These are phyloP conservation scores for Sinosuthora webbiana DNA, from an alignment of 2,113 vertebrate species.

Conservation along the genomic window DNA sequence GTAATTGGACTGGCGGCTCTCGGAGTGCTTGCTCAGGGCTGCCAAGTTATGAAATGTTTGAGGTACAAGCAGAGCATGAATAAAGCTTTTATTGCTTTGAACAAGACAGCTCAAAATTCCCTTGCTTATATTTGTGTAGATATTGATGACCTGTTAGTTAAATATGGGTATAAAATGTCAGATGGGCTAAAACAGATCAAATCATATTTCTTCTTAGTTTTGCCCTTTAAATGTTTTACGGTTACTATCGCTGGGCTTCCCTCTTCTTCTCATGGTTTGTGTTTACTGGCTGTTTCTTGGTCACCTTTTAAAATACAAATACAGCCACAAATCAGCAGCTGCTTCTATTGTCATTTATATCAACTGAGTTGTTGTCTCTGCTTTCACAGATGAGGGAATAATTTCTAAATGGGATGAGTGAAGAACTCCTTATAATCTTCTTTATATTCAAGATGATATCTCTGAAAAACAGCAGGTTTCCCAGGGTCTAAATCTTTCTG, in stretches of 20 bases:
- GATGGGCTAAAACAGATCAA: not conserved
- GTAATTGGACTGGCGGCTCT: not conserved
- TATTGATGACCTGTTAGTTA: constrained; percentile 29
- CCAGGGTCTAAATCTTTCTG: not conserved
- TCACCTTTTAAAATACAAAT: not conserved
- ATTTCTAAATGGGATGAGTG: not conserved
- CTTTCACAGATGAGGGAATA: not conserved
- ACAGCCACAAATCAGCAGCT: not conserved
- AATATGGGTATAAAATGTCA: constrained; percentile 28
- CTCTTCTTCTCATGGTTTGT: not conserved
- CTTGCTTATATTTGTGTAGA: constrained; percentile 14
- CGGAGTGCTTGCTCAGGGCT: not conserved
- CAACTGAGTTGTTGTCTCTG: not conserved
- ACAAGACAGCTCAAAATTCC: not conserved
- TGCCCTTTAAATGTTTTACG: not conserved
- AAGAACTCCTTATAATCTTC: not conserved
- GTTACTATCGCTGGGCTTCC: not conserved
- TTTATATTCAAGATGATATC: not conserved
- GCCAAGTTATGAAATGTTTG: constrained; percentile 42
- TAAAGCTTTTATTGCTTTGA: constrained; percentile 45
- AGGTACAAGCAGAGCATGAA: constrained; percentile 8
- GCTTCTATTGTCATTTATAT: not conserved
- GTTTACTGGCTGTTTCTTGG: not conserved
- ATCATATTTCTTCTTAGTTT: not conserved
- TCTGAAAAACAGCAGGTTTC: not conserved